Evolutionary conservation across 1,140 invertebrate genomes (phyloP).

Genomic region (Drosophila neocordata): DNA sequence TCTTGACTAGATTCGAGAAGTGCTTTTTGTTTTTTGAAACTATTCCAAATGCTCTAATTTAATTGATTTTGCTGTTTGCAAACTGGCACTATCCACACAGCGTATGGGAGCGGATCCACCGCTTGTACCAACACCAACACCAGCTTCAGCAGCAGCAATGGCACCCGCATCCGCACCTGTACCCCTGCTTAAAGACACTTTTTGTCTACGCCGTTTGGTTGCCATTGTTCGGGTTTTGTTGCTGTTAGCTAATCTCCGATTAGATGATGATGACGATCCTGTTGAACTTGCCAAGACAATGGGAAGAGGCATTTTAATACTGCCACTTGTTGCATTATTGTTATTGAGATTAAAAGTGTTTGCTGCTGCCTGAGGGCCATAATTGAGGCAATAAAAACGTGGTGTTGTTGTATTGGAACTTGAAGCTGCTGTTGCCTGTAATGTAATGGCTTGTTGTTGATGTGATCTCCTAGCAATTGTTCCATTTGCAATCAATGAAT

Average conservation of each 20-base stretch:
- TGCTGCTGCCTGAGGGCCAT: neutral
- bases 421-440: slow-evolving; percentile 5
- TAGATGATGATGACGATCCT: neutral
- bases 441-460: neutral
- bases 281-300: slow-evolving; percentile 30
- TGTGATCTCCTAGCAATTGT: neutral
- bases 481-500: neutral
- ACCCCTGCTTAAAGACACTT: neutral
- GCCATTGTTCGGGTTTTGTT: neutral
- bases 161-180: neutral
- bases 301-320: slow-evolving; percentile 28
- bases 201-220: slow-evolving; percentile 43
- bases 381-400: neutral
- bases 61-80: slow-evolving; percentile 29
- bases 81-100: slow-evolving; percentile 20
- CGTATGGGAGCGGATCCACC: slow-evolving; percentile 13
- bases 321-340: slow-evolving; percentile 13
- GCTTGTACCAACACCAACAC: slow-evolving; percentile 16
- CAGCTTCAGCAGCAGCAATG: neutral
- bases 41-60: slow-evolving; percentile 39
- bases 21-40: slow-evolving; percentile 5
- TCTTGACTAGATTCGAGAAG: slow-evolving; percentile 25
- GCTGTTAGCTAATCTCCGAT: neutral
- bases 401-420: neutral
- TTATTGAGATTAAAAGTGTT: slow-evolving; percentile 3